Percentiles rank a stretch among this genome's conserved stretches.
phyloP scores from a whole-genome alignment of 92 coral and sea anemone genomes.

The Heliopora coerulea region DNA sequence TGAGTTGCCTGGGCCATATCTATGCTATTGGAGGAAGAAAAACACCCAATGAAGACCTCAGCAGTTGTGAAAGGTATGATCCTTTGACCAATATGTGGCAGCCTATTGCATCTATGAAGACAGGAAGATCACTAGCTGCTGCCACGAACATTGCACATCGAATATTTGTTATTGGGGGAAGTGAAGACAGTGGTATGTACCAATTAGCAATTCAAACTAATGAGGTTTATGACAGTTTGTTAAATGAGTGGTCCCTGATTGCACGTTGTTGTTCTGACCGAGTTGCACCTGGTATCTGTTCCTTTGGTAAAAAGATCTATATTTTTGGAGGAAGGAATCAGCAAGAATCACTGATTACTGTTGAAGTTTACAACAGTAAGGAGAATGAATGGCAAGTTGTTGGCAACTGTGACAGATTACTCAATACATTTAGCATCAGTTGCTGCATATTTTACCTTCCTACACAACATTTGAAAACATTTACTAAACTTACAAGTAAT shows the following conservation, averaged over 20 bases:
- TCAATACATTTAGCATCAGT: constrained; percentile 32
- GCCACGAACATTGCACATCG: constrained; percentile 27
- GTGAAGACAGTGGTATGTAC: constrained; percentile 38
- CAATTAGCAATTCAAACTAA: constrained; percentile 33
- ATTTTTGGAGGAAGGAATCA: constrained; percentile 37
- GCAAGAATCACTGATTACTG: constrained; percentile 29
- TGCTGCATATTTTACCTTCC: constrained; percentile 36
- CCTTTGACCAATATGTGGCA: constrained; percentile 23
- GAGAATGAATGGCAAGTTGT: constrained; percentile 9
- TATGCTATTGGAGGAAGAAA: constrained; percentile 40
- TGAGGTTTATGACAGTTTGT: constrained; percentile 27
- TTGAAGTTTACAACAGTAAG: constrained; percentile 31
- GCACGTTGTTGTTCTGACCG: constrained; percentile 27
- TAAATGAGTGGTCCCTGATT: constrained; percentile 33
- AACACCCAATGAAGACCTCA: constrained; percentile 28
- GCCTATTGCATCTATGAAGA: constrained; percentile 32
- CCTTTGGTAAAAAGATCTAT: constrained; percentile 24
- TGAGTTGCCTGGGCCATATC: constrained; percentile 23
- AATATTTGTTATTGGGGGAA: constrained; percentile 39
- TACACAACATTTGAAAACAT: constrained; percentile 10
- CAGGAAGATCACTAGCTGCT: constrained; percentile 35
- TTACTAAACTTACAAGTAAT: constrained; percentile 11
- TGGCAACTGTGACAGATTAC: constrained; percentile 26
- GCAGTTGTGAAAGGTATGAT: constrained; percentile 29
- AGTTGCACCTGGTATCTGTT: constrained; percentile 37